Evolutionary conservation across 2,888 invertebrate genomes (phyloP).

Genomic region (Yponomeuta evonymella): DNA sequence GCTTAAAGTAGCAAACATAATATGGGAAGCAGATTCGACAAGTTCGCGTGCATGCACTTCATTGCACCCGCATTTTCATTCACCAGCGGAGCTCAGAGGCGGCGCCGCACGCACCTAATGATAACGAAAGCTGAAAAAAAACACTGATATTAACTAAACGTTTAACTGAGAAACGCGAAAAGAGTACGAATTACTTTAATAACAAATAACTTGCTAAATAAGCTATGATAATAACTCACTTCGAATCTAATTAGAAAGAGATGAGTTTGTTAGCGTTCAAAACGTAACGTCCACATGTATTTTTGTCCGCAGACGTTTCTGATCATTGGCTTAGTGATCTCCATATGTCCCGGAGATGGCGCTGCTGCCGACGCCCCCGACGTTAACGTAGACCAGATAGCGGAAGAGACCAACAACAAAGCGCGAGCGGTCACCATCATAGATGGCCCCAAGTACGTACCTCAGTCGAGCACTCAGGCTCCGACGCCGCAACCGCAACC

Average conservation of each 20-base stretch:
- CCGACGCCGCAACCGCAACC: constrained; percentile 28
- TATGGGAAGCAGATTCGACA: neutral
- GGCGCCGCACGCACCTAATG: constrained; percentile 6
- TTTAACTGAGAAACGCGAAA: neutral
- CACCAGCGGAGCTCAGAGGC: neutral
- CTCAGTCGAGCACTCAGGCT: constrained; percentile 15
- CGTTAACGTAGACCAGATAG: constrained; percentile 48
- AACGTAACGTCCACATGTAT: constrained; percentile 11
- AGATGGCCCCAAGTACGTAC: constrained; percentile 51
- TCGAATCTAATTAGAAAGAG: neutral
- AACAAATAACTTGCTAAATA: neutral
- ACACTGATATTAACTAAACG: neutral
- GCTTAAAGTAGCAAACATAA: neutral
- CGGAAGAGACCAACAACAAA: constrained; percentile 47
- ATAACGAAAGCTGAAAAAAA: neutral
- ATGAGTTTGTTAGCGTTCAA: neutral
- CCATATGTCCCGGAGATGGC: constrained; percentile 55
- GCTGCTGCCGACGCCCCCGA: constrained; percentile 45
- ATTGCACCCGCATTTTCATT: neutral
- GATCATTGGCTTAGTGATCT: constrained; percentile 66
- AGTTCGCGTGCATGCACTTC: neutral
- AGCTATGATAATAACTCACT: neutral
- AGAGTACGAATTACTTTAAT: neutral
- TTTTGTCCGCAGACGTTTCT: constrained; percentile 59
- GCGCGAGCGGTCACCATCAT: constrained; percentile 49